Evolutionary conservation across 2,797 vertebrate genomes (phyloP), one percentile per base, ranked within the genome.

Genomic region (Sebastes kiyomatsui): DNA sequence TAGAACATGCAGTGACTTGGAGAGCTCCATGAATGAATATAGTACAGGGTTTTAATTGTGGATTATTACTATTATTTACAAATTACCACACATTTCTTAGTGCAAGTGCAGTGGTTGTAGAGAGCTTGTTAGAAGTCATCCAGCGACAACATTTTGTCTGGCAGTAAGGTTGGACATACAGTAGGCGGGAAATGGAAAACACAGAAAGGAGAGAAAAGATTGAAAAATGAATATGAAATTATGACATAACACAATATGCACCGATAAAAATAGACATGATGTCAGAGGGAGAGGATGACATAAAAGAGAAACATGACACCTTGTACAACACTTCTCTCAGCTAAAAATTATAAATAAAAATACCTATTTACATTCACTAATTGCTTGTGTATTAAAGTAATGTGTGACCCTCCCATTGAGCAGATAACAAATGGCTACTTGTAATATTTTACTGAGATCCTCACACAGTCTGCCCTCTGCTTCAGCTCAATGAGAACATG

Each of bases 331-430:
- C 14, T 59, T 56, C 12, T 77, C 18, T 42, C 52, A 33, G 28
- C 20, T 14, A 25, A 52, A 56, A 28, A 52, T 52, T 8, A 77
- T 78, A 52, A 72, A 67, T 64, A 38, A 27, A 16, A 56, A 22
- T 1, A 12, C 22, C 18, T 60, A 23, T 74, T 73, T 67, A 74
- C 4, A 74, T 59, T 46, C 28, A 61, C 55, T 73, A 73, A 84
- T 65, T 75, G 54, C 42, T 67, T 84, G 23, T 83, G 67, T 75
- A 59, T 77, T 62, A 67, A 85, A 60, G 42, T 42, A 27, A 54
- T 59, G 58, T 23, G 18, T 74, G 23, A 61, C 11, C 32, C 28
- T 42, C 54, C 73, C 61, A 64, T 82, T 80, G 70, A 72, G 18
- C 1, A 27, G 54, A 64, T 77, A 70, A 67, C 60, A 77, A 80